A percentile compares a stretch with the other conserved stretches of the same genome.
Conservation (phyloP, 2,888 invertebrate genomes). For the Linnaemya vulpina region DNA sequence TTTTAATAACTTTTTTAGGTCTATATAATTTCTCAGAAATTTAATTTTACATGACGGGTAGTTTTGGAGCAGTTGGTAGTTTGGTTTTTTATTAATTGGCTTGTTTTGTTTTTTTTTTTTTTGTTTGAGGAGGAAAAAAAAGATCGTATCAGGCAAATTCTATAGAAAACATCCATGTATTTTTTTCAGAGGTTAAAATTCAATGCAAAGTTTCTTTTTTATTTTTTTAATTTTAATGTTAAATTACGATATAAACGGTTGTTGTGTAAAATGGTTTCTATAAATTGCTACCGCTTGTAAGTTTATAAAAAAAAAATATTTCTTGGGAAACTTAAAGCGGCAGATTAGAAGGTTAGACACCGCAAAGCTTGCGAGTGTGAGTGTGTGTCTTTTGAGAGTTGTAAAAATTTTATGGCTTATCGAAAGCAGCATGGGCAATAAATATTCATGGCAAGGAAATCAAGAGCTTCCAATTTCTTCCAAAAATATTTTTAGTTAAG, state of each 20-base stretch:
- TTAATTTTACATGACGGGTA: slow-evolving; percentile 15
- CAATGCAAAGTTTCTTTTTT: neutral
- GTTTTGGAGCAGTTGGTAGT: neutral
- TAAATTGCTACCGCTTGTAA: neutral
- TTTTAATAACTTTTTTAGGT: slow-evolving; percentile 36
- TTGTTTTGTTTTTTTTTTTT: slow-evolving; percentile 11
- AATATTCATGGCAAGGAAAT: neutral
- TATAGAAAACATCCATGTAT: neutral
- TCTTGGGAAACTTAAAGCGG: neutral
- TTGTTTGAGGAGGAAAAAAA: neutral
- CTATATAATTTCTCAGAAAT: slow-evolving; percentile 23
- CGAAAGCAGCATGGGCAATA: no score
- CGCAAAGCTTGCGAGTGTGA: neutral
- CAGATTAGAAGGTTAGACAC: neutral
- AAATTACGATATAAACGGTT: slow-evolving; percentile 6
- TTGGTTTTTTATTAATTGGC: slow-evolving; percentile 18
- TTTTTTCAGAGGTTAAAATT: neutral
- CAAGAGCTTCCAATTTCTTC: no score
- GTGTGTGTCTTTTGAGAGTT: neutral
- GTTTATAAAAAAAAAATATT: neutral
- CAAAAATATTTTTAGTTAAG: no score
- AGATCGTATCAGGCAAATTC: slow-evolving; percentile 32
- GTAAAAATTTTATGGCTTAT: neutral
- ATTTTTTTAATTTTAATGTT: neutral
- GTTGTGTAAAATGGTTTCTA: neutral